Evolutionary conservation across 2,888 invertebrate genomes (phyloP).

Genomic region (Amphipoea oculea): DNA sequence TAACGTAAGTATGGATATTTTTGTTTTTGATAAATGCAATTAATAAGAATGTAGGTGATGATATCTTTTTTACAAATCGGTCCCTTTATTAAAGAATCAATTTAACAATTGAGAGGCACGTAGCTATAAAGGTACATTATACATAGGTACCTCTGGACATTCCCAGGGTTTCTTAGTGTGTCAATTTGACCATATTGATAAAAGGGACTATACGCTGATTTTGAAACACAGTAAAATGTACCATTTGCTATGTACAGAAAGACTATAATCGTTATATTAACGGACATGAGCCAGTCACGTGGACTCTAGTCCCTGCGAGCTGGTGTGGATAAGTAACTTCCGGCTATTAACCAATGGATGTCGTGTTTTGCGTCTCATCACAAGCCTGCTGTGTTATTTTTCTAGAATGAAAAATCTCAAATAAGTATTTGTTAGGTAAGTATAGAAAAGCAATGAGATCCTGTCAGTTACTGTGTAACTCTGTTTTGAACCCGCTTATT

Average conservation of each 20-base stretch:
- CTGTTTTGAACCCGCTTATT: background rate
- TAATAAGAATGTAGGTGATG: background rate
- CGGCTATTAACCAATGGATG: slow-evolving; percentile 64
- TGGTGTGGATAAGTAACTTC: slow-evolving; percentile 66
- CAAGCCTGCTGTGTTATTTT: slow-evolving; percentile 24
- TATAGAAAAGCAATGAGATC: background rate
- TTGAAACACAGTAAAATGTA: slow-evolving; percentile 35
- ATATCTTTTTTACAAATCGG: slow-evolving; percentile 2
- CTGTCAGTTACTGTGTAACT: background rate
- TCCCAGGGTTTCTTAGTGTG: slow-evolving; percentile 61
- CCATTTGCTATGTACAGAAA: slow-evolving; percentile 35
- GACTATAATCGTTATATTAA: slow-evolving; percentile 24
- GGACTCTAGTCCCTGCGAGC: slow-evolving; percentile 49
- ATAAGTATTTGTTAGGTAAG: background rate
- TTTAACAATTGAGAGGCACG: slow-evolving; percentile 71
- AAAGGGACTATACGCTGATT: slow-evolving; percentile 38
- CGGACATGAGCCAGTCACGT: slow-evolving; percentile 22
- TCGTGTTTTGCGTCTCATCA: slow-evolving; percentile 55
- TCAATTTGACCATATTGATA: slow-evolving; percentile 45
- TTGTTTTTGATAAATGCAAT: slow-evolving; percentile 5
- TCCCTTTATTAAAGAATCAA: slow-evolving; percentile 63
- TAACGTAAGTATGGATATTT: background rate
- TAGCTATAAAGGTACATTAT: slow-evolving; percentile 5
- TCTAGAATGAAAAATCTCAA: slow-evolving; percentile 10
- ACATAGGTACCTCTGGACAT: slow-evolving; percentile 13